Evolutionary conservation across 2,113 vertebrate species (phyloP).

Genomic region (Neodontobutis hainanensis): DNA sequence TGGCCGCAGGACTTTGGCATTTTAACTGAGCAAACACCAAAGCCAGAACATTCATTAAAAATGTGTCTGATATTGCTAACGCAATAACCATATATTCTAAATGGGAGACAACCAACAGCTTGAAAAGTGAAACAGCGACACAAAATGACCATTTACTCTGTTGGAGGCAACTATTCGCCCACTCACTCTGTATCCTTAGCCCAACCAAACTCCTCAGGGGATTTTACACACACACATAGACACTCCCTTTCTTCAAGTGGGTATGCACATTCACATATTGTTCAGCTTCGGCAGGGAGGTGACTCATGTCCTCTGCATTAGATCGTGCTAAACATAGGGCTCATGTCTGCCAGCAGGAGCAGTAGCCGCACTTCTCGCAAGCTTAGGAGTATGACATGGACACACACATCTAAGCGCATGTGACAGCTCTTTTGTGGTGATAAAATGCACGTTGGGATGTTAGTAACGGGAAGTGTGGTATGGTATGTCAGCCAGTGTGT

Average conservation of each 20-base stretch:
- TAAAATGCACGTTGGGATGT: conserved; percentile 53
- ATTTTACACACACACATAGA: conserved; percentile 8
- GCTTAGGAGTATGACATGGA: conserved; percentile 52
- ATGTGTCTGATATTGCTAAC: conserved; percentile 38
- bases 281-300: conserved; percentile 29
- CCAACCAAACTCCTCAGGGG: conserved; percentile 47
- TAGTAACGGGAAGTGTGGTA: conserved; percentile 33
- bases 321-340: conserved; percentile 45
- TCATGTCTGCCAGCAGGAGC: conserved; percentile 53
- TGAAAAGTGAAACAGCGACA: conserved; percentile 36
- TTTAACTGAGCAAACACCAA: conserved; percentile 41
- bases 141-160: conserved; percentile 68
- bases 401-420: conserved; percentile 11
- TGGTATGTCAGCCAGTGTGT: conserved; percentile 44
- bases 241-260: conserved; percentile 23
- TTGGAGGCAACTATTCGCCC: conserved; percentile 45
- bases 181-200: conserved; percentile 29
- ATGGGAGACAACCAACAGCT: conserved; percentile 34
- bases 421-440: conserved; percentile 59
- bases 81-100: conserved; percentile 41
- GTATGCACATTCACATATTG: conserved; percentile 23
- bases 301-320: conserved; percentile 52
- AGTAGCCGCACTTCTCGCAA: conserved; percentile 49
- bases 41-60: conserved; percentile 39
- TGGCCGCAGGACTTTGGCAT: conserved; percentile 52